phyloP scores from a whole-genome alignment of 2,113 vertebrate species.

The Actenoides lindsayi region DNA sequence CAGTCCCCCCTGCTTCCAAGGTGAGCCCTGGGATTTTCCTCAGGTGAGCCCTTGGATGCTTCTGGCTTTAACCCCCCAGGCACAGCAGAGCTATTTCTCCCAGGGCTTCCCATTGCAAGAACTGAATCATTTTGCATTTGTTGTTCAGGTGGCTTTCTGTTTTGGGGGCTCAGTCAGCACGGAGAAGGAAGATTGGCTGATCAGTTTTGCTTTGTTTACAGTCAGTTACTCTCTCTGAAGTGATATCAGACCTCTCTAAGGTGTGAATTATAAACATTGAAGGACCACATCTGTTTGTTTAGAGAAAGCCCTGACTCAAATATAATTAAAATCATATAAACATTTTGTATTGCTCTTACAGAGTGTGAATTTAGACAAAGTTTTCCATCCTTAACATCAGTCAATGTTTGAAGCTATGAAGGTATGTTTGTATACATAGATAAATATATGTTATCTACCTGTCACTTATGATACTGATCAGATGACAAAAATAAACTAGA shows the following conservation, averaged over 20 bases:
- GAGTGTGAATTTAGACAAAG: not conserved
- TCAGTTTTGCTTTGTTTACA: slow-evolving; percentile 9
- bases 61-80: not conserved
- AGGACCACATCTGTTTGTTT: not conserved
- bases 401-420: not conserved
- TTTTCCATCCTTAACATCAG: not conserved
- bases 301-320: not conserved
- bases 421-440: not conserved
- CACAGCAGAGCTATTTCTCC: not conserved
- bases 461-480: not conserved
- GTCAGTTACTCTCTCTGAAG: not conserved
- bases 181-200: not conserved
- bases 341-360: not conserved
- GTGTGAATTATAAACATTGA: not conserved
- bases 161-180: not conserved
- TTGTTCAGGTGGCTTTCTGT: not conserved
- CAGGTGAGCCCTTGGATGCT: not conserved
- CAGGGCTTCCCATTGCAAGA: not conserved
- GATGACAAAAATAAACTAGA: not conserved
- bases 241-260: not conserved
- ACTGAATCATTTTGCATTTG: not conserved
- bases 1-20: not conserved
- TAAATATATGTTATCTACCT: not conserved
- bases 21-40: not conserved
- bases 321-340: not conserved